Evolutionary conservation across 2,888 invertebrate species (phyloP).

Genomic region (Yponomeuta plumbellus): DNA sequence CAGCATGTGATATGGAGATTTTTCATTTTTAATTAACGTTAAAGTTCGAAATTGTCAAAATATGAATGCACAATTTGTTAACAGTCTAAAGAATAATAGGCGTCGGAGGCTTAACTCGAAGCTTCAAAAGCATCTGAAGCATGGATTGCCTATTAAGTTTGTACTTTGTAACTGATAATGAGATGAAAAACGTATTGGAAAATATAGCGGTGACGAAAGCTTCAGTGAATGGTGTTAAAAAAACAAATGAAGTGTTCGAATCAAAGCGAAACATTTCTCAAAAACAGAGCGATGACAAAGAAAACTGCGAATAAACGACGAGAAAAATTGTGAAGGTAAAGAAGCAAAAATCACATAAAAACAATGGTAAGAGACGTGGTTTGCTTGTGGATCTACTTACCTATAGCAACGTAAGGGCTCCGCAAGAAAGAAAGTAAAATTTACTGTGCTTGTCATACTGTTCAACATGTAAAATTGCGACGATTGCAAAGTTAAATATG

Average conservation of each 20-base stretch:
- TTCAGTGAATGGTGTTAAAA: constrained; percentile 39
- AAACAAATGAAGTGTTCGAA: constrained; percentile 53
- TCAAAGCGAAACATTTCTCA: constrained; percentile 76
- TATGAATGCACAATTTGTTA: neutral
- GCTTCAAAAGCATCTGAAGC: constrained; percentile 42
- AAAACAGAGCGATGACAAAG: constrained; percentile 26
- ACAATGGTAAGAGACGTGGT: constrained; percentile 39
- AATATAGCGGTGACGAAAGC: constrained; percentile 47
- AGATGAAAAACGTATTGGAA: constrained; percentile 28
- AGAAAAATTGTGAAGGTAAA: constrained; percentile 41
- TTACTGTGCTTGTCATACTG: constrained; percentile 69
- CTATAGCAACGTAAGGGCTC: constrained; percentile 75
- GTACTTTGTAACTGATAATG: constrained; percentile 19
- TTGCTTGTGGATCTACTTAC: constrained; percentile 70
- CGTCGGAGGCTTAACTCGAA: constrained; percentile 11
- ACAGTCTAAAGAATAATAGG: neutral
- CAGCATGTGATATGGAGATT: too few species aligned
- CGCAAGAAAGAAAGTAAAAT: constrained; percentile 76
- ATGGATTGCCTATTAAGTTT: constrained; percentile 24
- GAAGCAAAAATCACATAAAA: constrained; percentile 58
- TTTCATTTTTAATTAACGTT: too few species aligned
- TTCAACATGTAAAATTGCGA: constrained; percentile 39
- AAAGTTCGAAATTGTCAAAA: too few species aligned
- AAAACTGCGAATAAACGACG: constrained; percentile 31
- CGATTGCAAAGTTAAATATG: constrained; percentile 39